phyloP scores from a whole-genome alignment of 2,797 vertebrate species.

The Eospalax fontanierii region DNA sequence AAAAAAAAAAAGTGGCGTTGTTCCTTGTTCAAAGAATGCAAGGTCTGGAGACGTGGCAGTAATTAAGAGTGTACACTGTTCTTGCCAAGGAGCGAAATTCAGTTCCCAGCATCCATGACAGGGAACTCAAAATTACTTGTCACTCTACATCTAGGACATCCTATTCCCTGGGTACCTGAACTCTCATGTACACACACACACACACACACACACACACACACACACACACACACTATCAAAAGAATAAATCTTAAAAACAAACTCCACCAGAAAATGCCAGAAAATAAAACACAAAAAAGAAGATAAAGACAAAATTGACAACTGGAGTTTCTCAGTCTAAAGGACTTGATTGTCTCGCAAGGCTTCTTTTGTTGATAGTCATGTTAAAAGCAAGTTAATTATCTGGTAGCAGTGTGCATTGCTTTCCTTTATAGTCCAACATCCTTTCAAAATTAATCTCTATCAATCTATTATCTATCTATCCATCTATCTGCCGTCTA shows the following conservation, averaged over 20 bases:
- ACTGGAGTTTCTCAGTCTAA: not conserved
- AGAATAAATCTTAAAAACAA: not conserved
- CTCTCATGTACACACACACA: too few species aligned
- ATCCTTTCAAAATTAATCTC: not conserved
- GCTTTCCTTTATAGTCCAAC: not conserved
- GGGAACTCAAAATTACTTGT: not conserved
- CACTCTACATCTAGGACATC: not conserved
- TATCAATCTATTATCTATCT: not conserved
- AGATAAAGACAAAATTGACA: not conserved
- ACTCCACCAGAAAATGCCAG: not conserved
- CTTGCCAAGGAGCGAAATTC: not conserved
- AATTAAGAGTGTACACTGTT: not conserved
- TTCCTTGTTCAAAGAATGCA: not conserved
- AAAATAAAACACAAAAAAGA: not conserved
- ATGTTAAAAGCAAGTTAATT: not conserved
- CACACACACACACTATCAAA: too few species aligned
- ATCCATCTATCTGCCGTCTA: not conserved
- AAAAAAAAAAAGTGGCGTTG: too few species aligned
- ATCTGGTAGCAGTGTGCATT: not conserved
- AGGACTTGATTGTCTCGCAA: not conserved
- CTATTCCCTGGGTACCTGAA: too few species aligned
- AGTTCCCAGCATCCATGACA: not conserved
- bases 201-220: not conserved
- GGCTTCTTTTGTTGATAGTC: not conserved
- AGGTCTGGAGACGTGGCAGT: not conserved